Percentiles rank a stretch among this genome's conserved stretches.
Evolutionary conservation across 2,797 vertebrate genomes (phyloP).

Genomic region (Pangasius krempfi): DNA sequence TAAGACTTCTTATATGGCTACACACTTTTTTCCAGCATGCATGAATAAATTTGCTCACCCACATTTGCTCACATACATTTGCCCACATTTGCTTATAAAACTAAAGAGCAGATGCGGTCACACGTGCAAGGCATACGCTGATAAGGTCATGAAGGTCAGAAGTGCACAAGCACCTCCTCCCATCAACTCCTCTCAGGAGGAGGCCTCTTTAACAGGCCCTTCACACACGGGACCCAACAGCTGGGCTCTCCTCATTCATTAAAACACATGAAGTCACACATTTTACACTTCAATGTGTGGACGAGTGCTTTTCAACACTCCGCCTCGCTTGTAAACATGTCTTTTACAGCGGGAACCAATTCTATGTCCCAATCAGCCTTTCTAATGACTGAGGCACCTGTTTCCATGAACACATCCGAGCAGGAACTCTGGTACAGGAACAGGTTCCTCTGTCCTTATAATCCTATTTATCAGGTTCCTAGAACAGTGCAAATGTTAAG

Average conservation of each 20-base stretch:
- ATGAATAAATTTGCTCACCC: too few relatives aligned
- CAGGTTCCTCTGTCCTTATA: background rate
- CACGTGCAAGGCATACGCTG: constrained; percentile 18
- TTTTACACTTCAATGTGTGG: constrained; percentile 63
- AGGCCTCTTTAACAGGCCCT: constrained; percentile 30
- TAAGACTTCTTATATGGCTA: background rate
- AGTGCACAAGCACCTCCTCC: constrained; percentile 28
- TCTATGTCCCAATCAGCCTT: constrained; percentile 6
- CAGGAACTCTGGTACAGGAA: background rate
- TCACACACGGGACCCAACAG: constrained; percentile 51
- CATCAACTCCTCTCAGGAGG: constrained; percentile 28
- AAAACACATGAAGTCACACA: constrained; percentile 62
- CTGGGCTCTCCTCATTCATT: constrained; percentile 55
- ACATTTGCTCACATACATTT: background rate
- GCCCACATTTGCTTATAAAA: background rate
- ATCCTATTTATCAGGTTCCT: background rate
- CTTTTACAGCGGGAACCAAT: constrained; percentile 24
- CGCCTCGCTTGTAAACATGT: constrained; percentile 25
- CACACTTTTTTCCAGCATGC: too few relatives aligned
- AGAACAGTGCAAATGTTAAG: background rate
- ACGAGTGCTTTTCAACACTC: constrained; percentile 59
- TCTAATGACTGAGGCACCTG: constrained; percentile 1
- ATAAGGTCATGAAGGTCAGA: constrained; percentile 27
- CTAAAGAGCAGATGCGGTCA: background rate
- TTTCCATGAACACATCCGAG: background rate